Evolutionary conservation across 2,113 vertebrate species (phyloP), one percentile per base, ranked within the genome.

Genomic region (Proterorhinus semilunaris): DNA sequence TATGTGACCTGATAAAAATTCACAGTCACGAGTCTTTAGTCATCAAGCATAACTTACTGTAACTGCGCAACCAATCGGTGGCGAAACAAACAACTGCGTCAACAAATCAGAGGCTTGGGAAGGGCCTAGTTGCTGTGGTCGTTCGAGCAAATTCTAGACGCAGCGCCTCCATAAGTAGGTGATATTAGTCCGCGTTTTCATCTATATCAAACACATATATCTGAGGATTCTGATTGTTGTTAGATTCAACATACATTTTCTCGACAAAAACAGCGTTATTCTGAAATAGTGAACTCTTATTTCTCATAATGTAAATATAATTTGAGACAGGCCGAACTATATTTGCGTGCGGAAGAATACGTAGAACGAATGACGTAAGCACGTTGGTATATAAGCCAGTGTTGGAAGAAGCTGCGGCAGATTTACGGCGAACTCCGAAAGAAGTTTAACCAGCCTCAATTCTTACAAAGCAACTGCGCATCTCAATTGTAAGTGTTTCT

Each of bases 101-200:
- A 45, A 9, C 93, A 91, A 92, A 93, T 91, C 89, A 84, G 44
- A 72, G 7, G 21, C 47, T 11, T n/a, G 36, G 50, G 75, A 76
- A 43, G 48, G 36, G 44, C 65, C 68, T 43, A 67, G 75, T 83
- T 86, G 74, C 77, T 63, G 62, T 27, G 71, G 3, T 46, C 13
- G 21, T 86, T 90, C 90, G 62, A 36, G 89, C 27, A 89, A 51
- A 65, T 92, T 93, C 90, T 82, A 2, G 81, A 10, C 12, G 15
- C 52, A 68, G 6, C 49, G 53, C 17, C 7, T 48, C 16, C 43
- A 48, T 13, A 11, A 15, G 5, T 1, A n/a, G 2, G 57, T 87
- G 82, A 88, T 65, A 80, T 0, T 86, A 83, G 82, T 86, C 86
- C 45, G 7, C 3, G 0, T 0, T 15, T 61, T 44, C 15, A 16